Percentiles rank a stretch among this genome's conserved stretches.
Conservation (phyloP, 2,888 invertebrate species). For the Apamea crenata region DNA sequence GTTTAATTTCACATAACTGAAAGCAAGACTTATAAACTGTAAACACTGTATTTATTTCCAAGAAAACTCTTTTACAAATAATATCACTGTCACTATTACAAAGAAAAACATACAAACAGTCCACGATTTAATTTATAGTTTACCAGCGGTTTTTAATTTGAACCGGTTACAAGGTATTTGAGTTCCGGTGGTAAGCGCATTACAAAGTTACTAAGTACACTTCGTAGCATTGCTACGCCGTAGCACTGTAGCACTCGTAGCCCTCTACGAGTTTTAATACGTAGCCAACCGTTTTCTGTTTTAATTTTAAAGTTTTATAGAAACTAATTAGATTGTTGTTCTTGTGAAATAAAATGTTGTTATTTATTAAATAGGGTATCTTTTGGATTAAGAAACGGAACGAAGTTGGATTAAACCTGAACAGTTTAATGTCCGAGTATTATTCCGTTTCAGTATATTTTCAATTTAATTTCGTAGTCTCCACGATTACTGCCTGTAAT, state of each 20-base stretch:
- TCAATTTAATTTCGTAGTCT: conserved; percentile 35
- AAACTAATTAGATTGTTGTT: conserved; percentile 72
- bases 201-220: conserved; percentile 74
- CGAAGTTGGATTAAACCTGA: conserved; percentile 20
- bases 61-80: conserved; percentile 12
- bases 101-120: conserved; percentile 39
- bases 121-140: conserved; percentile 69
- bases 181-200: conserved; percentile 69
- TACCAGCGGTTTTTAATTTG: conserved; percentile 70
- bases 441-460: conserved; percentile 19
- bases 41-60: background rate
- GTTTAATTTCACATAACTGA: conserved; percentile 3
- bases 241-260: conserved; percentile 66
- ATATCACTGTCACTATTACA: conserved; percentile 5
- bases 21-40: background rate
- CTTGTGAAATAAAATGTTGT: conserved; percentile 60
- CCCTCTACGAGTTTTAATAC: conserved; percentile 69
- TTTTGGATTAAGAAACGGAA: conserved; percentile 39
- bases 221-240: conserved; percentile 69
- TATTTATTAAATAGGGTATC: conserved; percentile 52
- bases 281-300: conserved; percentile 68
- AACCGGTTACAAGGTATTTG: conserved; percentile 71
- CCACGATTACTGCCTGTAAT: conserved; percentile 12
- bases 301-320: conserved; percentile 72
- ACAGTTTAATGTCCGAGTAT: conserved; percentile 6